These are phyloP conservation scores for Lumbricus terrestris DNA, from an alignment of 2,888 invertebrate genomes.

Conservation along the genomic window DNA sequence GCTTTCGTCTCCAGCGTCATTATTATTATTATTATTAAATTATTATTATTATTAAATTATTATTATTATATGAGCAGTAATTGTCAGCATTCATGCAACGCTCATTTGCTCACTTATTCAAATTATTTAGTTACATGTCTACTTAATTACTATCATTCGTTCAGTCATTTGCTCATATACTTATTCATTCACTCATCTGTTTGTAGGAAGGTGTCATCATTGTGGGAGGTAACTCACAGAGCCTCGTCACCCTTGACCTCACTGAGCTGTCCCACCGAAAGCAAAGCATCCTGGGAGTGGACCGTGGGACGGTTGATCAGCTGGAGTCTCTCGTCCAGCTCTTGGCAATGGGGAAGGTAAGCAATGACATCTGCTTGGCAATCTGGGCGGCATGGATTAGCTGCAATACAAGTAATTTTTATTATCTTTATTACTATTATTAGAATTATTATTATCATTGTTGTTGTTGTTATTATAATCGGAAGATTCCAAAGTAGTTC, in stretches of 20 bases:
- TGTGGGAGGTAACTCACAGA: conserved; percentile 72
- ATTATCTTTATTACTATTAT: no score
- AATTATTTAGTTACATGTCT: no score
- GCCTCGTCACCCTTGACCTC: conserved; percentile 77
- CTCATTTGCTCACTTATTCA: no score
- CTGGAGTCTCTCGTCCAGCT: conserved; percentile 75
- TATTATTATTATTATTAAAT: no score
- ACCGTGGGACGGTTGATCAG: conserved; percentile 81
- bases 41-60: no score
- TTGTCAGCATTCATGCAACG: no score
- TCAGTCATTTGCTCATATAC: no score
- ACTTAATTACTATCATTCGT: no score
- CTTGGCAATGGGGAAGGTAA: conserved; percentile 76
- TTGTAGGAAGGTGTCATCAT: conserved; percentile 79
- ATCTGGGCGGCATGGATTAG: neutral
- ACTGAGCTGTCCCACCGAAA: conserved; percentile 78
- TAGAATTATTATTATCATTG: no score
- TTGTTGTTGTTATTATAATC: no score
- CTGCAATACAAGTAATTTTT: neutral
- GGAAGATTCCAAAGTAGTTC: no score
- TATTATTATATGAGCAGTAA: no score
- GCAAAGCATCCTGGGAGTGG: conserved; percentile 80
- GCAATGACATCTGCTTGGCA: neutral
- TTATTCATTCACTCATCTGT: neutral
- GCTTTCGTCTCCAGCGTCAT: neutral